phyloP scores from a whole-genome alignment of 2,797 vertebrate species.

The Helostoma temminkii region DNA sequence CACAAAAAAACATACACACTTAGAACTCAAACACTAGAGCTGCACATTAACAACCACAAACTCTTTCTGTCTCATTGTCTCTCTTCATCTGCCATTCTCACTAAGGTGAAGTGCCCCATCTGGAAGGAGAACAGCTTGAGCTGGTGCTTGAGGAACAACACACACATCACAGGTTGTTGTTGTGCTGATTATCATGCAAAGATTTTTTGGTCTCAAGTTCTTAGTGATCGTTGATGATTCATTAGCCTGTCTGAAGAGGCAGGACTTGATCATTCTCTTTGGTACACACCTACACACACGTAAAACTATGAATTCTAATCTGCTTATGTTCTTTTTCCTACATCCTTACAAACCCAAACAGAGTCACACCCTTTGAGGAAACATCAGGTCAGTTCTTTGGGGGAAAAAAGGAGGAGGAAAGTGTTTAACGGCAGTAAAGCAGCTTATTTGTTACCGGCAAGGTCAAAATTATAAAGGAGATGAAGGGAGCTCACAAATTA shows the following conservation, averaged over 20 bases:
- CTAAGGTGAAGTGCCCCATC: slow-evolving; percentile 67
- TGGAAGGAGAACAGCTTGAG: slow-evolving; percentile 59
- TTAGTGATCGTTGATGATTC: slow-evolving; percentile 45
- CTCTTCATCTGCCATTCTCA: slow-evolving; percentile 54
- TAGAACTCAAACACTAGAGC: background rate
- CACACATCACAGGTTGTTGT: slow-evolving; percentile 30
- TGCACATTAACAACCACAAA: slow-evolving; percentile 48
- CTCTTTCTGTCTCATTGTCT: slow-evolving; percentile 38
- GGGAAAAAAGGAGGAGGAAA: too few species aligned
- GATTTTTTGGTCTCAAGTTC: slow-evolving; percentile 36
- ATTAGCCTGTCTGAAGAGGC: slow-evolving; percentile 38
- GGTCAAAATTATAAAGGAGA: too few species aligned
- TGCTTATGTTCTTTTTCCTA: background rate
- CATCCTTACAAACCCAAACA: background rate
- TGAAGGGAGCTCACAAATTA: background rate
- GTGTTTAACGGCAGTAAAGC: too few species aligned
- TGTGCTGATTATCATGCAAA: slow-evolving; percentile 36
- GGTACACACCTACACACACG: background rate
- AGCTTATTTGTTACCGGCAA: too few species aligned
- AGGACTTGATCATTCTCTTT: background rate
- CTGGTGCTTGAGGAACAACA: slow-evolving; percentile 41
- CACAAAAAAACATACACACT: background rate
- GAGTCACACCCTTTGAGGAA: background rate
- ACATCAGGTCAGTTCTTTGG: background rate
- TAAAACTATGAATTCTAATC: slow-evolving; percentile 4